phyloP scores from a whole-genome alignment of 2,888 invertebrate genomes.

The Andrena bucephala region DNA sequence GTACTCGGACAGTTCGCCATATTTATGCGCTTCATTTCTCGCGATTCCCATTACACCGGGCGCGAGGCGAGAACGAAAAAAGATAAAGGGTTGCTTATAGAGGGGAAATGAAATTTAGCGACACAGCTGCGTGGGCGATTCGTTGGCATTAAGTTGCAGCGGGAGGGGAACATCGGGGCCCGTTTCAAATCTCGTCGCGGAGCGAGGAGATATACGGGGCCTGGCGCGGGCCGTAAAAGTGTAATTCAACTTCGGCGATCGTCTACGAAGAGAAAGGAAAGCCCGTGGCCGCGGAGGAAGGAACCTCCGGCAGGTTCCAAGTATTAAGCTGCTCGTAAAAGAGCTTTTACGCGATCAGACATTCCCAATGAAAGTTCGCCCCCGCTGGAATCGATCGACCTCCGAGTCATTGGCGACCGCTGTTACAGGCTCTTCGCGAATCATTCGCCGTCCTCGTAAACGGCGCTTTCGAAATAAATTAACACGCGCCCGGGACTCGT shows the following conservation, averaged over 20 bases:
- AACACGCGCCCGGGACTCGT: conserved; percentile 14
- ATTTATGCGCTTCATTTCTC: conserved; percentile 7
- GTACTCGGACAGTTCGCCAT: neutral
- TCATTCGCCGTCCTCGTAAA: conserved; percentile 40
- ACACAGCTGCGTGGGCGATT: neutral
- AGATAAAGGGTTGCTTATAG: neutral
- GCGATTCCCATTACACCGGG: neutral
- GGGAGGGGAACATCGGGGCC: neutral
- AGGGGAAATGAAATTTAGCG: neutral
- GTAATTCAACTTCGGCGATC: conserved; percentile 50
- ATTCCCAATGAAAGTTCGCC: conserved; percentile 62
- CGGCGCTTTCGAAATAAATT: conserved; percentile 30
- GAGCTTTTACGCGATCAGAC: conserved; percentile 66
- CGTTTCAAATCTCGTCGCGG: conserved; percentile 34
- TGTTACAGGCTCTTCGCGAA: conserved; percentile 16
- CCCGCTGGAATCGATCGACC: conserved; percentile 53
- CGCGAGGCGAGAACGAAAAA: neutral
- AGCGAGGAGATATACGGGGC: conserved; percentile 24
- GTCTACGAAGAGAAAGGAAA: conserved; percentile 28
- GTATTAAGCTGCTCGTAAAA: conserved; percentile 68
- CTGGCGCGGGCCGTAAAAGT: conserved; percentile 26
- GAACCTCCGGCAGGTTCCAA: conserved; percentile 30
- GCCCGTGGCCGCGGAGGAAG: conserved; percentile 2
- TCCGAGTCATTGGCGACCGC: conserved; percentile 26
- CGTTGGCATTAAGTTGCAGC: neutral